Percentiles rank a stretch among this genome's conserved stretches.
These are phyloP conservation scores for Panonychus citri DNA, from an alignment of 1,140 invertebrate genomes.

Conservation along the genomic window DNA sequence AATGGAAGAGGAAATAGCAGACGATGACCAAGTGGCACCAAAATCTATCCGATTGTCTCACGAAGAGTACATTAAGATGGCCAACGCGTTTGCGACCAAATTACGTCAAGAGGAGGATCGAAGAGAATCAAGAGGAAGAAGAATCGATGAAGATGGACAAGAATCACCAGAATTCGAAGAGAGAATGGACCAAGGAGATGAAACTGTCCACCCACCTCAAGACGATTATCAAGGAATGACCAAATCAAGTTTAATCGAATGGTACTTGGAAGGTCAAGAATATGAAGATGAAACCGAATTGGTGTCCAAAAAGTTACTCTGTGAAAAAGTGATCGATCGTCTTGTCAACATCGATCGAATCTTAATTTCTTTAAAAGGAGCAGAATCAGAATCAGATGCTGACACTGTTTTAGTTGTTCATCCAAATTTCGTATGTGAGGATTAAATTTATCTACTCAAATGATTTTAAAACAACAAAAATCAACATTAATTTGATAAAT, in stretches of 20 bases:
- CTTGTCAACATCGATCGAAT: constrained; percentile 40
- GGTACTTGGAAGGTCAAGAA: constrained; percentile 59
- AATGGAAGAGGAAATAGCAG: not conserved
- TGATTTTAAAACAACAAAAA: no score
- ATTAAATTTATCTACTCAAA: not conserved
- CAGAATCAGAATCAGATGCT: constrained; percentile 32
- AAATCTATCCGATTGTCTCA: constrained; percentile 74
- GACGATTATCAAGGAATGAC: constrained; percentile 36
- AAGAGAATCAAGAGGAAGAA: constrained; percentile 8
- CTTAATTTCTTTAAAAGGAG: constrained; percentile 53
- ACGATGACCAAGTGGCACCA: constrained; percentile 15
- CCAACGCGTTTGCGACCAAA: constrained; percentile 68
- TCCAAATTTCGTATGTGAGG: constrained; percentile 62
- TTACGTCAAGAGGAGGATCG: constrained; percentile 61
- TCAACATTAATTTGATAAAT: no score
- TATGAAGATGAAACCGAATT: constrained; percentile 78
- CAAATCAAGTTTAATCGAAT: constrained; percentile 62
- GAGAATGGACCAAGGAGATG: constrained; percentile 30
- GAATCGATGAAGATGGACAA: constrained; percentile 7
- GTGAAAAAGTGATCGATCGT: constrained; percentile 87
- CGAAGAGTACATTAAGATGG: constrained; percentile 78
- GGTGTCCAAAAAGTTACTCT: constrained; percentile 57
- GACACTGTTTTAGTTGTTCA: constrained; percentile 78
- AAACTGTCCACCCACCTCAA: constrained; percentile 30
- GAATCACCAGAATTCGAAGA: not conserved